These are phyloP conservation scores for Hydra vulgaris DNA, from an alignment of 30 jellyfish, hydroid and myxozoan genomes.

Conservation along the genomic window DNA sequence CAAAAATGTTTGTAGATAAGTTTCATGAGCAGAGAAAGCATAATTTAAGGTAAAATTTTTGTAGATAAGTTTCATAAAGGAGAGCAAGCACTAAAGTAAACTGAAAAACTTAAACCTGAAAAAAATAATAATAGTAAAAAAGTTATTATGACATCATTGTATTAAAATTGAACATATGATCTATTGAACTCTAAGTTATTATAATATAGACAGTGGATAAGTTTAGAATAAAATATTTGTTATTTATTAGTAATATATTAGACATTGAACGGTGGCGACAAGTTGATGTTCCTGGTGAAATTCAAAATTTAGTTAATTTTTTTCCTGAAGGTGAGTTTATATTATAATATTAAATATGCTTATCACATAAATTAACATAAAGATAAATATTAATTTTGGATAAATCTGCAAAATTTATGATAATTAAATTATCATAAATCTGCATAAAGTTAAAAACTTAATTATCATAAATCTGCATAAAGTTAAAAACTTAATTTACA, in stretches of 20 bases:
- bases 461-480: too few relatives aligned
- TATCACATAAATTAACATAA: too few relatives aligned
- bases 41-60: conserved; percentile 53
- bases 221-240: too few relatives aligned
- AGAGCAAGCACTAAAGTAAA: too few relatives aligned
- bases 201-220: too few relatives aligned
- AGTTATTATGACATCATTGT: not conserved
- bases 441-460: too few relatives aligned
- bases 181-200: too few relatives aligned
- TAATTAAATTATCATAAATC: too few relatives aligned
- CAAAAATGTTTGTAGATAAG: conserved; percentile 73
- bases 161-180: too few relatives aligned
- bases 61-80: not conserved
- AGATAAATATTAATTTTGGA: too few relatives aligned
- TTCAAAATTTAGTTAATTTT: conserved; percentile 74
- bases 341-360: too few relatives aligned
- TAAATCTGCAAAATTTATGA: not conserved
- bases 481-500: not conserved
- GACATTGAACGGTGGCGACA: conserved; percentile 98
- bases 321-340: conserved; percentile 49
- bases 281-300: conserved; percentile 94
- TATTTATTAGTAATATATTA: conserved; percentile 31
- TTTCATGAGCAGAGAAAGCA: conserved; percentile 84
- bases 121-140: not conserved
- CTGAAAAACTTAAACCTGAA: too few relatives aligned